Percentiles rank a stretch among this genome's conserved stretches.
Evolutionary conservation across 23 tunicate genomes (phyloP).

Genomic region (Halocynthia roretzi): DNA sequence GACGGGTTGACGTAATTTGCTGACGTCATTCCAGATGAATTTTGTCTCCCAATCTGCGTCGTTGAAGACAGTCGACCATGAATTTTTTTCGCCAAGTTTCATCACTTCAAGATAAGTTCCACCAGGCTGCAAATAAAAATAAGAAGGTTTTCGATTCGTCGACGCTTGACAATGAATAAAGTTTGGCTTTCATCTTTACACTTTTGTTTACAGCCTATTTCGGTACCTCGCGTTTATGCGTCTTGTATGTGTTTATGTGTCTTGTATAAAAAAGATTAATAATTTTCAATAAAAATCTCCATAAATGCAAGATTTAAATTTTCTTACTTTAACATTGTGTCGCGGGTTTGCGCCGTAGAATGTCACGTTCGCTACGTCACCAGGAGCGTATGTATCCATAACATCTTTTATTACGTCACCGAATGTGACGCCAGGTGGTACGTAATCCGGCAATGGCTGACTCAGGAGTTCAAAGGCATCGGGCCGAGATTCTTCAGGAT

Average conservation of each 20-base stretch:
- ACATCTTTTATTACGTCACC: slow-evolving; percentile 74
- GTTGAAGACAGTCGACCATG: slow-evolving; percentile 44
- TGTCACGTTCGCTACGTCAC: slow-evolving; percentile 45
- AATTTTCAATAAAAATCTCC: too few species aligned
- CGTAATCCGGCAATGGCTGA: slow-evolving; percentile 32
- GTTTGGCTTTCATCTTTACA: neutral
- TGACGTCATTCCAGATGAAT: slow-evolving; percentile 64
- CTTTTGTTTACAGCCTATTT: neutral
- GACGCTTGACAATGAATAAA: neutral
- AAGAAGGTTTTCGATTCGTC: too few species aligned
- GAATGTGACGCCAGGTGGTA: slow-evolving; percentile 29
- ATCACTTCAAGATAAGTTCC: slow-evolving; percentile 69
- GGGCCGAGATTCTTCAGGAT: neutral
- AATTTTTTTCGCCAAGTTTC: slow-evolving; percentile 9
- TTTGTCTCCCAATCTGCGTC: slow-evolving; percentile 90
- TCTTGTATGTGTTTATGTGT: too few species aligned
- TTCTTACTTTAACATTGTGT: slow-evolving; percentile 59
- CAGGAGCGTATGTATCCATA: slow-evolving; percentile 30
- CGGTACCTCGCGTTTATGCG: too few species aligned
- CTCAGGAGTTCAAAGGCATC: slow-evolving; percentile 11
- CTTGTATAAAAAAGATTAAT: too few species aligned
- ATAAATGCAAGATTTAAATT: neutral
- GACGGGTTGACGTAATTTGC: neutral
- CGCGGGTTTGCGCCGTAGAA: slow-evolving; percentile 89
- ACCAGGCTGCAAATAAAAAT: slow-evolving; percentile 38